Evolutionary conservation across 2,888 invertebrate genomes (phyloP), one percentile per base, ranked within the genome.

Genomic region (Pelosia muscerda): DNA sequence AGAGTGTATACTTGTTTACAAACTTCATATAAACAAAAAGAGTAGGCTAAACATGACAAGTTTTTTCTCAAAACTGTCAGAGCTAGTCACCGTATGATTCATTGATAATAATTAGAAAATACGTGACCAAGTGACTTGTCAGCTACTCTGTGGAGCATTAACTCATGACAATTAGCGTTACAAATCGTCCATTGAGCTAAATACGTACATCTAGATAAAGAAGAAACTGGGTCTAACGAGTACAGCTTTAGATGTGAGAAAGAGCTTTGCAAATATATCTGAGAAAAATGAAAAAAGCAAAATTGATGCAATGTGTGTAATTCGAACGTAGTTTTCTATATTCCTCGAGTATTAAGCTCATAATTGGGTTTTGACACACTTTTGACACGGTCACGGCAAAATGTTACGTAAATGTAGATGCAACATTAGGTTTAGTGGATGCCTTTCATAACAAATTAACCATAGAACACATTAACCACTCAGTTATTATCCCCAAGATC

Each of bases 151-250:
- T 72, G 22, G 23, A 11, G 38, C 26, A 25, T 71, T 78, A 82
- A 82, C 73, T 79, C 63, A 59, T 60, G 62, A 72, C 83, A 83
- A 83, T 83, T 83, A 83, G 77, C 78, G 77, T 55, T 54, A 63
- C 83, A 71, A 81, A 83, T 83, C 73, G 76, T 69, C 55, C 74
- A 67, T 49, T 54, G 62, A 55, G 56, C 66, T 58, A 69, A 69
- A 69, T 69, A 63, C 53, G 34, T 15, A 26, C 61, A 58, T 66
- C 57, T 66, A 66, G 66, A 59, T 62, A 54, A 38, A 59, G 42
- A 57, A 56, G 66, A 66, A 66, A 62, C 26, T 55, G n/a, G 60
- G 22, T 2, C 38, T 60, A 34, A 11, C 42, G 55, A 58, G n/a
- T 63, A 26, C 49, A 49, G 49, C 49, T 49, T n/a, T n/a, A n/a